These are phyloP conservation scores for Tipula confusa DNA, from an alignment of 2,888 invertebrate genomes.

Conservation along the genomic window DNA sequence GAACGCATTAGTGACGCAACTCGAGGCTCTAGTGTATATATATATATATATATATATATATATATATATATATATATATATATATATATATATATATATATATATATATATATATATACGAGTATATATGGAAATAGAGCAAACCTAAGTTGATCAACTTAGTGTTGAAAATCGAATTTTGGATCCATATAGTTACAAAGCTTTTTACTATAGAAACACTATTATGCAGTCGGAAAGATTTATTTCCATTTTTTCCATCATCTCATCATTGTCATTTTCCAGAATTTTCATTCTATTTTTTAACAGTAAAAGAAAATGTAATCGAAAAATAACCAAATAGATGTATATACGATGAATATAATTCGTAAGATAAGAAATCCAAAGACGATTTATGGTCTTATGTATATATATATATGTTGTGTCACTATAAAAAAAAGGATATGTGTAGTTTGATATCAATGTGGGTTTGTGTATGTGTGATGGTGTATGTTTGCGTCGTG, in stretches of 20 bases:
- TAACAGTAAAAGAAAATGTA: background rate
- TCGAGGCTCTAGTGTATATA: no score
- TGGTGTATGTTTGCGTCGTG: background rate
- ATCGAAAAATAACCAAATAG: background rate
- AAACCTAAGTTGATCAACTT: background rate
- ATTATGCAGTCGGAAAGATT: background rate
- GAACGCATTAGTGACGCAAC: no score
- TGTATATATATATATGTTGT: background rate
- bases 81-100: no score
- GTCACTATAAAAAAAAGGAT: background rate
- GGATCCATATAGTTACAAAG: background rate
- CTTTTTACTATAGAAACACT: background rate
- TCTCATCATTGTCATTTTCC: conserved; percentile 25
- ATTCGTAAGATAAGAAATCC: conserved; percentile 12
- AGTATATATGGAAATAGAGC: background rate
- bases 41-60: no score
- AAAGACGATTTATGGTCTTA: conserved; percentile 16
- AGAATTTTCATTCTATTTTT: background rate
- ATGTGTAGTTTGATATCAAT: background rate
- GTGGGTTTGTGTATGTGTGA: background rate
- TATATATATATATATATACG: no score
- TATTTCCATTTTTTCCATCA: background rate
- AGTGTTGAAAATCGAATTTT: background rate
- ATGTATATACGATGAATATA: background rate
- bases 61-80: no score